These are phyloP conservation scores for Meandrina meandrites DNA, from an alignment of 92 coral and sea anemone genomes.

Conservation along the genomic window DNA sequence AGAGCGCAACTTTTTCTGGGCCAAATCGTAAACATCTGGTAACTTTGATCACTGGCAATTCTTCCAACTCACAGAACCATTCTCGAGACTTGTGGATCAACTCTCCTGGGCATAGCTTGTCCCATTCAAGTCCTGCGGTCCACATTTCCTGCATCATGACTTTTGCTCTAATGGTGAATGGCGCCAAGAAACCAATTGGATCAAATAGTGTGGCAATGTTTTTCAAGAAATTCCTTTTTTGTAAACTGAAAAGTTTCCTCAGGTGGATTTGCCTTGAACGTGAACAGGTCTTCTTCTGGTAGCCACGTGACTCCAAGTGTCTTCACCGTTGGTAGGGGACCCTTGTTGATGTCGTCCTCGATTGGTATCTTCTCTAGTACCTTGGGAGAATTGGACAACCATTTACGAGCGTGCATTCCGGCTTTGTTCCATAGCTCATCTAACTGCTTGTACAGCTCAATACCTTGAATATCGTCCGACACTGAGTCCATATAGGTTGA, in stretches of 20 bases:
- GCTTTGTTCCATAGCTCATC: constrained; percentile 49
- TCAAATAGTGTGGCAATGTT: constrained; percentile 63
- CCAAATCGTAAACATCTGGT: constrained; percentile 46
- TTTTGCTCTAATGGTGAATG: constrained; percentile 59
- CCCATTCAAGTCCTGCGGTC: constrained; percentile 64
- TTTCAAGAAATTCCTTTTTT: constrained; percentile 58
- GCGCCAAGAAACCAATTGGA: constrained; percentile 68
- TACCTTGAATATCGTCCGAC: constrained; percentile 34
- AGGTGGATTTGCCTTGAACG: constrained; percentile 44
- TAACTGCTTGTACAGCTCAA: constrained; percentile 51
- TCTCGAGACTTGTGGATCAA: constrained; percentile 26
- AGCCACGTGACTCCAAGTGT: constrained; percentile 54
- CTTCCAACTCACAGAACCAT: constrained; percentile 55
- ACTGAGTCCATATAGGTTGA: constrained; percentile 63
- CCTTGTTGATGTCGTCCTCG: constrained; percentile 46
- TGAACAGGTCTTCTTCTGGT: constrained; percentile 64
- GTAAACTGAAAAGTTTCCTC: constrained; percentile 35
- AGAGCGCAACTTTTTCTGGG: constrained; percentile 28
- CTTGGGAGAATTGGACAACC: constrained; percentile 57
- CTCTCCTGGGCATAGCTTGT: constrained; percentile 49
- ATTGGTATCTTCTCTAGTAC: constrained; percentile 50
- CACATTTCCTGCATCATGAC: constrained; percentile 54
- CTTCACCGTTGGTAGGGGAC: constrained; percentile 47
- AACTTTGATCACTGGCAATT: constrained; percentile 43
- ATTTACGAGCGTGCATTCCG: constrained; percentile 61